Base-by-base conservation (phyloP, 2,113 vertebrate genomes). In the Sapayoa aenigma region DNA sequence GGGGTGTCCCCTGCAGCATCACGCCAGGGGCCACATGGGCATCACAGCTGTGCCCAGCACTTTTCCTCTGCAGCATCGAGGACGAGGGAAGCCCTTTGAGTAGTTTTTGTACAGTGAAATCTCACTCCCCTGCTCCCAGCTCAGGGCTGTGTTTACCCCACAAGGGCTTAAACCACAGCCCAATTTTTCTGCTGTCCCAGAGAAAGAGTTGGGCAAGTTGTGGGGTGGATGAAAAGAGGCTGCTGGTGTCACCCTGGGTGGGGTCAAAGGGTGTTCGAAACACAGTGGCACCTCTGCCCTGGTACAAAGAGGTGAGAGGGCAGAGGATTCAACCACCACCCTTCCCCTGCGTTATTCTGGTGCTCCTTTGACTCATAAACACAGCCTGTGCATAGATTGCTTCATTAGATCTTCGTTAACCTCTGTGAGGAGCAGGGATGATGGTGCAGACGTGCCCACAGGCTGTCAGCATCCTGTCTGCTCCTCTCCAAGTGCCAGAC, bases 21-120 rank as follows among this genome's bases (percentile, higher is more conserved):
- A 0, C 4, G 2, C 55, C 1, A 0, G 68, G 18, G 37, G 6
- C 79, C 31, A 3, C 35, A 11, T 0, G 1, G 67, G 21, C 59
- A 46, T 49, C 5, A 3, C 5, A 10, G 67, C 63, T 13, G 3
- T 9, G 24, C 14, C 47, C 59, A 25, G 55, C 10, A 4, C 0
- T 4, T 18, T 7, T 14, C 28, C 37, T 27, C 27, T 41, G n/a
- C 46, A 44, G 52, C 30, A 11, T 0, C 0, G 1, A 56, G 69
- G 33, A 10, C 3, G 1, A 44, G 80, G 56, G 9, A 25, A 56
- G 47, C 9, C 53, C 31, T 50, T 9, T 1, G 15, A 6, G 73
- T 6, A 14, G 2, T 7, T 78, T 52, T 4, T 41, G 27, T 52
- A 15, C 0, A 0, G 14, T 8, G 47, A 35, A 55, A 37, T 18